A percentile compares a stretch with the other conserved stretches of the same genome.
Conservation (phyloP, 2,113 vertebrate genomes). For the Spheniscus mendiculus region DNA sequence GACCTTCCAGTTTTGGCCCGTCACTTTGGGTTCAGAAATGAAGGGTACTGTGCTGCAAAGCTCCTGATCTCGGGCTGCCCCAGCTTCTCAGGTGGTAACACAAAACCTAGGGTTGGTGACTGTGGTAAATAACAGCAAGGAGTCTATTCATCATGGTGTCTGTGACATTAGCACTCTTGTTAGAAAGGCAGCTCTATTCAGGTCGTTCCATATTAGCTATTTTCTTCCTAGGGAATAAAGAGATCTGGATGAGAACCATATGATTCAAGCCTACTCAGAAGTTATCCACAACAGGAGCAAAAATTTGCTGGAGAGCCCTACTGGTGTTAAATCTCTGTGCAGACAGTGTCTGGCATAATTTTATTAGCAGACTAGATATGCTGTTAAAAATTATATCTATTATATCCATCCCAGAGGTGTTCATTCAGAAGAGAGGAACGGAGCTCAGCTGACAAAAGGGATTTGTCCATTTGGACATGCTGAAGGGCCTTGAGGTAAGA, state of each 20-base stretch:
- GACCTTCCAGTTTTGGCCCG: not conserved
- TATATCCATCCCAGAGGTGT: slow-evolving; percentile 44
- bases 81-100: not conserved
- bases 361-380: slow-evolving; percentile 39
- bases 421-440: slow-evolving; percentile 58
- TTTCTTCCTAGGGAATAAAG: not conserved
- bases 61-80: not conserved
- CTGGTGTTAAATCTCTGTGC: slow-evolving; percentile 34
- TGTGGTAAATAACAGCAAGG: not conserved
- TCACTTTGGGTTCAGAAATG: not conserved
- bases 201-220: not conserved
- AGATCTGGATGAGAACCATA: not conserved
- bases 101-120: not conserved
- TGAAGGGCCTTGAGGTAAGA: slow-evolving; percentile 58
- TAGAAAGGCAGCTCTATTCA: not conserved
- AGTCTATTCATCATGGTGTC: not conserved
- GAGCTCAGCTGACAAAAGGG: slow-evolving; percentile 65
- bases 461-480: slow-evolving; percentile 61
- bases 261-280: not conserved
- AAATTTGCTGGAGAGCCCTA: not conserved
- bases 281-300: not conserved
- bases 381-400: slow-evolving; percentile 50
- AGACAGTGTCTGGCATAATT: slow-evolving; percentile 23
- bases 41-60: not conserved
- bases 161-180: not conserved